Conservation (phyloP, 92 coral and sea anemone species). For the Phenganax marumi region DNA sequence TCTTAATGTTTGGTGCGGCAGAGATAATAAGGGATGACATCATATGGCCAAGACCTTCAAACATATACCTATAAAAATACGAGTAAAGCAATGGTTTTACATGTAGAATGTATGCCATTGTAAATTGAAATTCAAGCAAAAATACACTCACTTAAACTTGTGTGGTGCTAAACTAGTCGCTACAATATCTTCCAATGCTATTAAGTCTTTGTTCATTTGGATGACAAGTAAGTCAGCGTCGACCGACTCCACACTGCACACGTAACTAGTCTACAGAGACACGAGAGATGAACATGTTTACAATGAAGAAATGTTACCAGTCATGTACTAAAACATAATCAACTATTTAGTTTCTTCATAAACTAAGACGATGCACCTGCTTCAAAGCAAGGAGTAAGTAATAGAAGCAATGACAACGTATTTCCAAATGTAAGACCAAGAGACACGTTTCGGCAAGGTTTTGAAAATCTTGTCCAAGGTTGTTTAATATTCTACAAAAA, state of each 20-base stretch:
- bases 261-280: conserved; percentile 69
- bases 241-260: conserved; percentile 87
- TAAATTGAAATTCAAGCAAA: not conserved
- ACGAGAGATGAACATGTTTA: not conserved
- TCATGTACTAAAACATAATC: not conserved
- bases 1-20: conserved; percentile 77
- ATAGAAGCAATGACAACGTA: conserved; percentile 89
- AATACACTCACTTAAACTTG: conserved; percentile 76
- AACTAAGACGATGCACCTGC: conserved; percentile 56
- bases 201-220: conserved; percentile 73
- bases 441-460: conserved; percentile 83
- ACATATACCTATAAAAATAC: conserved; percentile 67
- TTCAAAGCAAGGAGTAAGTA: conserved; percentile 76
- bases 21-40: conserved; percentile 90
- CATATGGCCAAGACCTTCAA: conserved; percentile 99
- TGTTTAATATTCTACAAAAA: conserved; percentile 61
- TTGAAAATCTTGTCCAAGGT: conserved; percentile 80
- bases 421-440: conserved; percentile 89
- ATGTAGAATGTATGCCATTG: not conserved
- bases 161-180: conserved; percentile 87
- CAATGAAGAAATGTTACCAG: not conserved
- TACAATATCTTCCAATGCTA: conserved; percentile 87
- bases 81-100: not conserved
- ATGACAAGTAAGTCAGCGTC: conserved; percentile 85
- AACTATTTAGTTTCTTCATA: not conserved